Base-by-base conservation (phyloP, 2,113 vertebrate genomes). In the Panurus biarmicus region DNA sequence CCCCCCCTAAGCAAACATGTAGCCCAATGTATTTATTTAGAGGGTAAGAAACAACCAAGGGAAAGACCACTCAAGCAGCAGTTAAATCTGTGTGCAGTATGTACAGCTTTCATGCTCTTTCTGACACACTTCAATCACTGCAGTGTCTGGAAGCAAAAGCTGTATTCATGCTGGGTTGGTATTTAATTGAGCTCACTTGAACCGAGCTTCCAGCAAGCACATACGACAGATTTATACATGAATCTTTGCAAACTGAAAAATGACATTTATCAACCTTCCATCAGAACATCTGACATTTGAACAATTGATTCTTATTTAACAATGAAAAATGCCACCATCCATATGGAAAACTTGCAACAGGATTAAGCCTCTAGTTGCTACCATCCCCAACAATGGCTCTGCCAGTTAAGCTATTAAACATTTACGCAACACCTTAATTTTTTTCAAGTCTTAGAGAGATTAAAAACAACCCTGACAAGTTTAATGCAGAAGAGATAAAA, bases 121-220 rank as follows among this genome's bases (percentile, higher is more conserved):
- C 58, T 79, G 54, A 62, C 44, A 74, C n/a, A 71, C 28, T 88
- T 82, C 44, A 85, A 38, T 76, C 71, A 80, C 85, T 80, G 60
- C 1, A 1, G 48, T 1, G 2, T 93, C 67, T 86, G 72, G 67
- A 95, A 94, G 72, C 21, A 84, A 42, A 95, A 91, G 56, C 3
- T 67, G 51, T 60, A 56, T 47, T 90, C 85, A 74, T 53, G 87
- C 60, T 74, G 85, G 44, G 78, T 4, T 87, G 74, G 44, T 83
- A 95, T 93, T 93, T 95, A 89, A 93, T 38, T 64, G 95, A 94
- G 93, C 82, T 95, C 72, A 67, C 26, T 80, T 64, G 75, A 95
- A 85, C 47, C 44, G 90, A 74, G 72, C 40, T 93, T 94, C 57
- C 60, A 95, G 75, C 20, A 90, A 64, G 44, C 22, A 74, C 35